phyloP scores from a whole-genome alignment of 2,797 vertebrate species.

The Ctenochaetus hawaiiensis region DNA sequence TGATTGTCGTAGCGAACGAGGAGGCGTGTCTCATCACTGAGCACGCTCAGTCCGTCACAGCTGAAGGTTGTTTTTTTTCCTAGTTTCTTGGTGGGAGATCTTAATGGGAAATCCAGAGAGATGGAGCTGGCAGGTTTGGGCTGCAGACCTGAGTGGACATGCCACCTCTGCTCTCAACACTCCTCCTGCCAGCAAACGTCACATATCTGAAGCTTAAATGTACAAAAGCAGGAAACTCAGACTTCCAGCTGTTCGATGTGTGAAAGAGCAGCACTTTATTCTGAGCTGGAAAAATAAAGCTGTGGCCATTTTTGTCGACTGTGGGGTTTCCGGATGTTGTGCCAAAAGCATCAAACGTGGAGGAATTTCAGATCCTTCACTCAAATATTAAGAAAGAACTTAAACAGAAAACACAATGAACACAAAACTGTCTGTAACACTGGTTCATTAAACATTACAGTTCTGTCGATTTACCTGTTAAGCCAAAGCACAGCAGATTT shows the following conservation, averaged over 20 bases:
- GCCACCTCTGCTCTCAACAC: slow-evolving; percentile 45
- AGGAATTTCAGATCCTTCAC: slow-evolving; percentile 5
- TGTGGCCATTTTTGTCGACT: slow-evolving; percentile 9
- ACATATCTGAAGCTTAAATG: slow-evolving; percentile 27
- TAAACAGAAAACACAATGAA: slow-evolving; percentile 2
- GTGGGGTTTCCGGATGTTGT: slow-evolving; percentile 25
- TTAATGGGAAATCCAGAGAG: slow-evolving; percentile 76
- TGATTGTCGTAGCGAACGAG: slow-evolving; percentile 27
- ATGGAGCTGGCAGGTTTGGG: slow-evolving; percentile 59
- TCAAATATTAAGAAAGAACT: slow-evolving; percentile 25
- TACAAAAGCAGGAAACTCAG: slow-evolving; percentile 55
- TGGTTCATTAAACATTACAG: not conserved
- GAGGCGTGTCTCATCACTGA: slow-evolving; percentile 35
- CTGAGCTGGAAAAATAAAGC: slow-evolving; percentile 43
- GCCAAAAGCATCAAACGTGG: slow-evolving; percentile 14
- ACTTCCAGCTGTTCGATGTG: slow-evolving; percentile 60
- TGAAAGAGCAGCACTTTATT: slow-evolving; percentile 12
- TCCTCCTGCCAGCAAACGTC: slow-evolving; percentile 32
- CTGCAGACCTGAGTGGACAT: slow-evolving; percentile 38
- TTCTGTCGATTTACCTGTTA: not conserved
- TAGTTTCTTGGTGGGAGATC: slow-evolving; percentile 65
- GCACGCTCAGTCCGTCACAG: slow-evolving; percentile 46
- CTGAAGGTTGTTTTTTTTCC: slow-evolving; percentile 44
- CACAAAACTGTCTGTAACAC: not conserved
- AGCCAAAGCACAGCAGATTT: no score